phyloP scores from a whole-genome alignment of 2,888 invertebrate genomes.

The Dryocosmus kuriphilus region DNA sequence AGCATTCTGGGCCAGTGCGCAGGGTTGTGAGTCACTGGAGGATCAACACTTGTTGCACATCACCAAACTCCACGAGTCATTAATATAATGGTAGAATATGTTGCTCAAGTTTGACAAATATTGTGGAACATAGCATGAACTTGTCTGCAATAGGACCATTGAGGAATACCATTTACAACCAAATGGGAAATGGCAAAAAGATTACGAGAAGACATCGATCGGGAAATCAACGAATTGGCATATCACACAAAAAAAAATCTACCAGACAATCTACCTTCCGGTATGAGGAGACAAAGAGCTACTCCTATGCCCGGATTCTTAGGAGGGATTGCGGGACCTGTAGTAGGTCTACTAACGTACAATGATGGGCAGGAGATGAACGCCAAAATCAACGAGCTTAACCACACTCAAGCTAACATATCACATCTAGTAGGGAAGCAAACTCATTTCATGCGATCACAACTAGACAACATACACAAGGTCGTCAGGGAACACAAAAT shows the following conservation, averaged over 20 bases:
- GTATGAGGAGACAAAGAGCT: not conserved
- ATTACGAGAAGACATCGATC: not conserved
- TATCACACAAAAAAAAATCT: not conserved
- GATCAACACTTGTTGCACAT: no score
- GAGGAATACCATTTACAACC: not conserved
- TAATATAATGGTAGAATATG: no score
- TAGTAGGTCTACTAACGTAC: not conserved
- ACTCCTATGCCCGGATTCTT: no score
- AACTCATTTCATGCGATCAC: not conserved
- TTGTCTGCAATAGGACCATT: not conserved
- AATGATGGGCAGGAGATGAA: not conserved
- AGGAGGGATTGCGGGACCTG: no score
- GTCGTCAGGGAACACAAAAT: not conserved
- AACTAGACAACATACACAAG: not conserved
- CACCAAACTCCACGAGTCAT: no score
- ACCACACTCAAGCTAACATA: not conserved
- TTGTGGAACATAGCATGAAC: no score
- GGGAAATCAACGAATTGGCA: not conserved
- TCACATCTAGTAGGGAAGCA: not conserved
- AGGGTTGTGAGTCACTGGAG: no score
- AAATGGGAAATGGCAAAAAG: rapidly evolving
- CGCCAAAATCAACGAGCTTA: not conserved
- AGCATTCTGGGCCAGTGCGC: no score
- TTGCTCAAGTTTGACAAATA: no score
- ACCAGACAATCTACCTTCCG: not conserved